These are phyloP conservation scores for Silurus asotus DNA, from an alignment of 2,113 vertebrate genomes.

Conservation along the genomic window DNA sequence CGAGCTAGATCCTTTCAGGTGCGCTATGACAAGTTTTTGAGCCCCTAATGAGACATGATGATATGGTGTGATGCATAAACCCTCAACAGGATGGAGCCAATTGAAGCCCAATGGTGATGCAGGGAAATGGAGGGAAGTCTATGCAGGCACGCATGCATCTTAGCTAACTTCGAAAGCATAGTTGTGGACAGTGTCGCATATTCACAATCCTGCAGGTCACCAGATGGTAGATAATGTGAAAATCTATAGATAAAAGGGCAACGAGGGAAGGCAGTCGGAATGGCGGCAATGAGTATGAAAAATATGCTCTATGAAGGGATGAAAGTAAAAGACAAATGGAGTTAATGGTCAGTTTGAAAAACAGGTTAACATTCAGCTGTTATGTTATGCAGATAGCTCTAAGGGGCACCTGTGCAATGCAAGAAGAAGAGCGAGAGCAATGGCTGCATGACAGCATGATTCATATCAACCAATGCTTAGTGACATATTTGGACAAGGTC, in stretches of 20 bases:
- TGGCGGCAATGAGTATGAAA: background rate
- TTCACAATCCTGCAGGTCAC: background rate
- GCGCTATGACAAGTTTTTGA: background rate
- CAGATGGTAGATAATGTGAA: background rate
- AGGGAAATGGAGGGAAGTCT: background rate
- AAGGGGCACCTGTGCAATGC: background rate
- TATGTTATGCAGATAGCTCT: background rate
- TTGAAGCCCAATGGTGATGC: background rate
- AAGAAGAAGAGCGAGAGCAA: background rate
- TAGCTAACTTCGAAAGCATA: background rate
- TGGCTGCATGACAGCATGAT: background rate
- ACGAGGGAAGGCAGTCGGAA: background rate
- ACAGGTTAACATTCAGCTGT: background rate
- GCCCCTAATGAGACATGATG: background rate
- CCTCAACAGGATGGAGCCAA: background rate
- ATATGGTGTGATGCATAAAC: background rate
- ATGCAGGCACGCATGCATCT: background rate
- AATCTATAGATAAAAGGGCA: background rate
- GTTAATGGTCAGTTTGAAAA: background rate
- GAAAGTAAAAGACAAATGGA: background rate
- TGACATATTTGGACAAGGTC: background rate
- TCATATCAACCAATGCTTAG: background rate
- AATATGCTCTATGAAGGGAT: background rate
- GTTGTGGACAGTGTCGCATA: background rate
- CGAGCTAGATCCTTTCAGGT: background rate